Base-by-base conservation (phyloP, 37 sponge, comb jelly and placozoan species). In the Theonella swinhoei region DNA sequence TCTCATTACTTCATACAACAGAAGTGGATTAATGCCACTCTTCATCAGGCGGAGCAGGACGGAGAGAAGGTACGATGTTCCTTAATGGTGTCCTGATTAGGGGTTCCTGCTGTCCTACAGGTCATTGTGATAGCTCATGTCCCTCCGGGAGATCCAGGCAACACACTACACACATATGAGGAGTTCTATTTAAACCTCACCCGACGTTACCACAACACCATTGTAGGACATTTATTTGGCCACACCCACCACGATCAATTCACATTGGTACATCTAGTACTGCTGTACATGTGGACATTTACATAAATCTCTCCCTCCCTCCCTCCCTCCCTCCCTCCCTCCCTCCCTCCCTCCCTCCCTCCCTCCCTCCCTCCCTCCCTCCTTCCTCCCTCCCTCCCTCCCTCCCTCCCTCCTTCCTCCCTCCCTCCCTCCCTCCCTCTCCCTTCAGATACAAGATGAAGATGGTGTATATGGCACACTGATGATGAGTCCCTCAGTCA, bases 181-280 rank as follows among this genome's bases (percentile, higher is more conserved):
- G 82, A 83, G 31, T 79, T 84, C 64, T 86, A 84, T 61, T 59
- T 91, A 29, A 82, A 87, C 79, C 28, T 91, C 17, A 69, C 87
- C 23, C 74, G 30, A 73, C 58, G 35, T 9, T 94, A 84, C 72
- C 25, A 37, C n/a, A 69, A 88, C 64, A 90, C 77, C 39, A 88
- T 94, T 31, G 88, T 94, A 19, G 91, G 79, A n/a, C 84, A 87
- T 33, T 74, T 94, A 11, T 77, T 84, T 78, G 94, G 88, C 9
- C 94, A 94, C 82, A 90, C 94, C 8, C 94, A 94, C 68, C 58
- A 74, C 32, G 94, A 94, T 41, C 85, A 94, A 39, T 90, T 94
- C 43, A 68, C 87, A 26, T 77, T 94, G 80, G 91, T 92, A 75
- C 0, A 25, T 19, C 4, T 66, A 42, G 4, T 3, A 2, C 37